These are phyloP conservation scores for Torymus auratus DNA, from an alignment of 2,888 invertebrate genomes.

Conservation along the genomic window DNA sequence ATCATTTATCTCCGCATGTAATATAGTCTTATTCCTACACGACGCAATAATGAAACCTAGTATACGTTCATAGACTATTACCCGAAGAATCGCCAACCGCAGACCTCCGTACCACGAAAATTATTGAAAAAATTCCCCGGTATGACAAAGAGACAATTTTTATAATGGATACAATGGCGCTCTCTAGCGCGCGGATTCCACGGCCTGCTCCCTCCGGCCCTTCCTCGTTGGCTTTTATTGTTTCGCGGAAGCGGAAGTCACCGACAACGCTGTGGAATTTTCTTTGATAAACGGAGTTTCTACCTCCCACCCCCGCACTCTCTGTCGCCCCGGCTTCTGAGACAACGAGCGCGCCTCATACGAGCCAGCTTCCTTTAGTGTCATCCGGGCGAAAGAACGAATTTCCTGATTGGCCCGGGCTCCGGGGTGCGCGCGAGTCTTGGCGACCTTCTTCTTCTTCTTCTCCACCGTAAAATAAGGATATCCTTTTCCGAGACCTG, in stretches of 20 bases:
- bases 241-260: slow-evolving; percentile 55
- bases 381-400: slow-evolving; percentile 60
- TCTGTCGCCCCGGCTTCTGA: not conserved
- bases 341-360: slow-evolving; percentile 30
- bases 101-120: too few species aligned
- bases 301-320: not conserved
- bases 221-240: slow-evolving; percentile 49
- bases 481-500: slow-evolving; percentile 33
- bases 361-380: slow-evolving; percentile 54
- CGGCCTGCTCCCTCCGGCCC: not conserved
- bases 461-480: slow-evolving; percentile 54
- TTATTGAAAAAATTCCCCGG: too few species aligned
- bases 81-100: too few species aligned
- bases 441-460: slow-evolving; percentile 36
- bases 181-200: not conserved
- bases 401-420: slow-evolving; percentile 63
- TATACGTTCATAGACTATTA: too few species aligned
- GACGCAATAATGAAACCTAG: too few species aligned
- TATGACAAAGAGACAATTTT: slow-evolving; percentile 28
- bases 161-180: slow-evolving; percentile 44
- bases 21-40: too few species aligned
- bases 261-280: slow-evolving; percentile 54
- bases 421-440: slow-evolving; percentile 29
- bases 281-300: slow-evolving; percentile 56
- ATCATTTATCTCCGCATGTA: too few species aligned